These are phyloP conservation scores for Acrobasis consociella DNA, from an alignment of 2,888 invertebrate genomes.

Conservation along the genomic window DNA sequence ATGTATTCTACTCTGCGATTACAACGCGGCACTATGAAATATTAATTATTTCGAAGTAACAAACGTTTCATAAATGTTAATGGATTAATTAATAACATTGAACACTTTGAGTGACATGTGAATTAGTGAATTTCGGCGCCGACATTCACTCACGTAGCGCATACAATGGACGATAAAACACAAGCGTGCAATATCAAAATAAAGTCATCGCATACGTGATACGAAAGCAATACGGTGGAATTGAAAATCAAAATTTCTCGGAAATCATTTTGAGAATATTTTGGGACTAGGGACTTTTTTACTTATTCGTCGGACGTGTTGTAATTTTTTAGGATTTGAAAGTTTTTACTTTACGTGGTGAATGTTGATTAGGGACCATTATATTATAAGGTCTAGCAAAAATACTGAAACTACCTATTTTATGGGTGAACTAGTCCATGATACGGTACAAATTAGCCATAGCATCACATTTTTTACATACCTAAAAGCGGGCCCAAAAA, in stretches of 20 bases:
- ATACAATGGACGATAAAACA: constrained; percentile 71
- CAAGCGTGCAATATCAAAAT: constrained; percentile 73
- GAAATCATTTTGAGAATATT: constrained; percentile 51
- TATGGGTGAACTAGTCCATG: too few species aligned
- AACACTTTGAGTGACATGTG: constrained; percentile 29
- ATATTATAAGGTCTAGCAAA: too few species aligned
- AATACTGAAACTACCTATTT: too few species aligned
- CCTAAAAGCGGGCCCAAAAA: too few species aligned
- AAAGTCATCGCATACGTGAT: constrained; percentile 74
- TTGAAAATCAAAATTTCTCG: constrained; percentile 52
- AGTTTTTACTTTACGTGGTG: constrained; percentile 21
- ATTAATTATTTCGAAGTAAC: constrained; percentile 10
- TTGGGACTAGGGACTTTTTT: constrained; percentile 35
- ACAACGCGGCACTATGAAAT: background rate
- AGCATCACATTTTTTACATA: too few species aligned
- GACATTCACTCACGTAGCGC: constrained; percentile 57
- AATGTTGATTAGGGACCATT: constrained; percentile 29
- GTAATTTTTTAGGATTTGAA: constrained; percentile 12
- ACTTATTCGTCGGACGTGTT: constrained; percentile 15
- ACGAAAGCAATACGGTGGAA: constrained; percentile 48
- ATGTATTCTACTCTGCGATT: too few species aligned
- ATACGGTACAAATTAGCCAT: too few species aligned
- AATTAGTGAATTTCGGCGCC: constrained; percentile 49
- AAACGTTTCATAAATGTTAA: constrained; percentile 5
- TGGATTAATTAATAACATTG: constrained; percentile 23